Conservation (phyloP, 2,797 vertebrate species). For the Ispidina picta region DNA sequence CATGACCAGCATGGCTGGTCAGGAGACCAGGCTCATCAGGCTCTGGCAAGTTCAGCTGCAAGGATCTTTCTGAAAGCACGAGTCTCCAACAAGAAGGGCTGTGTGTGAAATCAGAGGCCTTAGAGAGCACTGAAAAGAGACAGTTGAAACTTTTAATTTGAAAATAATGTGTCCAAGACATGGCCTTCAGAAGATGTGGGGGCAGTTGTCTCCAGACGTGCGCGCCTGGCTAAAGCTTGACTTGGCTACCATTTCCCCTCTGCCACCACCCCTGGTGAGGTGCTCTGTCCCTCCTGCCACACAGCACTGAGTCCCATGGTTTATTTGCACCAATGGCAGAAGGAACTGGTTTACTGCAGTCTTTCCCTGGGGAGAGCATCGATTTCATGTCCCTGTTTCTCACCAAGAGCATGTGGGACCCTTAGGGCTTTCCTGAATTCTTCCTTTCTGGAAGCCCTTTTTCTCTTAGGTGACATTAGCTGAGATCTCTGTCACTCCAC, state of each 20-base stretch:
- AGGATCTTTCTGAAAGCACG: not conserved
- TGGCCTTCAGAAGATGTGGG: not conserved
- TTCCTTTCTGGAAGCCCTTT: slow-evolving; percentile 24
- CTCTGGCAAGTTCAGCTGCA: not conserved
- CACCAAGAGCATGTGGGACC: not conserved
- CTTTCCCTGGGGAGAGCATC: not conserved
- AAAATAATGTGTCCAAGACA: not conserved
- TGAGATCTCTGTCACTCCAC: not conserved
- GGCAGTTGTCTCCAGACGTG: not conserved
- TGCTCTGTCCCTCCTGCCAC: not conserved
- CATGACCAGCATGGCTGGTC: not conserved
- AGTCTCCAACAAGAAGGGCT: not conserved
- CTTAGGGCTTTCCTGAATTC: not conserved
- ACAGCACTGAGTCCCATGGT: accelerated
- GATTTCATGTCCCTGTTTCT: accelerated
- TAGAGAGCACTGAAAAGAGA: not conserved
- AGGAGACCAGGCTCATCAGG: not conserved
- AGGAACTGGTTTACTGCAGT: not conserved
- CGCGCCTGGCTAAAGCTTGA: not conserved
- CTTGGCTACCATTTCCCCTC: not conserved
- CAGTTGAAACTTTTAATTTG: not conserved
- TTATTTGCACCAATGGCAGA: not conserved
- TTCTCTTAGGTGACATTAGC: not conserved
- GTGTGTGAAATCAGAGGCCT: not conserved
- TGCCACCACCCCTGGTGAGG: not conserved